Conservation (phyloP, 2,113 vertebrate genomes). For the Parotia lawesii region DNA sequence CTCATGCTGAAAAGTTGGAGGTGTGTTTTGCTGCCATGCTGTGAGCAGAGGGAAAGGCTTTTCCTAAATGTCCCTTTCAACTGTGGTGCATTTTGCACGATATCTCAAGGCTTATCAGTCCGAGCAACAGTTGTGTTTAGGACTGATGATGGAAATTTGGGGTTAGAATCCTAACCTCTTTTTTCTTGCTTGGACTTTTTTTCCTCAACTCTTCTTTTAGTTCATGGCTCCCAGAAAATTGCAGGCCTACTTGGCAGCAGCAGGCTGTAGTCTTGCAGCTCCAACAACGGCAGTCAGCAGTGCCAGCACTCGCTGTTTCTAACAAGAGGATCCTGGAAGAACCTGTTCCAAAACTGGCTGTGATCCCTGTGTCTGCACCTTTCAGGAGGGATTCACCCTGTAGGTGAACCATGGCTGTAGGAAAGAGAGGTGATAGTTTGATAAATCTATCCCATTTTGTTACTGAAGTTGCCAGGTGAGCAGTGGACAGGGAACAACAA, state of each 20-base stretch:
- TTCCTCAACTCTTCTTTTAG: not conserved
- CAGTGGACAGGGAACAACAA: not conserved
- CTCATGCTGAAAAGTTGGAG: not conserved
- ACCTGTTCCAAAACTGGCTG: not conserved
- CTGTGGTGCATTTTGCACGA: not conserved
- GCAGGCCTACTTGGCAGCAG: not conserved
- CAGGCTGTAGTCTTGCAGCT: not conserved
- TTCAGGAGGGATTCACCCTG: not conserved
- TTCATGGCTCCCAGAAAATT: not conserved
- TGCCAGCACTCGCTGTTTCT: fast-evolving
- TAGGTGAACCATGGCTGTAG: not conserved
- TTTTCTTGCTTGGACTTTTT: not conserved
- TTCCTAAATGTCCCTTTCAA: not conserved
- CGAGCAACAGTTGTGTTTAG: not conserved
- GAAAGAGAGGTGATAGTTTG: not conserved
- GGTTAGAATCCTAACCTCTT: not conserved
- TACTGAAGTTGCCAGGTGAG: not conserved
- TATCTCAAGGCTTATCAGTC: not conserved
- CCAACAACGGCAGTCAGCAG: fast-evolving
- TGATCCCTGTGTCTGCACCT: not conserved
- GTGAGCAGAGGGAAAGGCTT: not conserved
- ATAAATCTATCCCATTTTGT: not conserved
- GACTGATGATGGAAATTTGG: not conserved
- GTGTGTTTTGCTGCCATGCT: not conserved
- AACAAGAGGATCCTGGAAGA: fast-evolving